A percentile compares a stretch with the other conserved stretches of the same genome.
phyloP scores from a whole-genome alignment of 2,888 invertebrate species.

The Xylophagus ater region DNA sequence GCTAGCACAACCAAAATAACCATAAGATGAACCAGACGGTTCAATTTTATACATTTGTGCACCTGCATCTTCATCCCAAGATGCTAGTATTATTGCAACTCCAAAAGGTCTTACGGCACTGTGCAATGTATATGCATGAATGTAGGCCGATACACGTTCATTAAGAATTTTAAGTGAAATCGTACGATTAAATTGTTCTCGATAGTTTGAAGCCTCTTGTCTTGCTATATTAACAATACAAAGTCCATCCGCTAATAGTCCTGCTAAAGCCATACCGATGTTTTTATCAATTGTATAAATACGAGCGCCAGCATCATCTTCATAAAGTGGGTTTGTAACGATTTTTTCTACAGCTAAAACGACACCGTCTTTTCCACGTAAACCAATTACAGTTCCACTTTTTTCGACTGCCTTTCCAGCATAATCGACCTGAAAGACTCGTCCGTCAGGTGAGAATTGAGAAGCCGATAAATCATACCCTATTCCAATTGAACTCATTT shows the following conservation, averaged over 20 bases:
- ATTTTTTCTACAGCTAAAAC: constrained; percentile 97
- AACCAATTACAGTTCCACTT: constrained; percentile 90
- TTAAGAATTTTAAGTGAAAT: constrained; percentile 85
- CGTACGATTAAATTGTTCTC: constrained; percentile 74
- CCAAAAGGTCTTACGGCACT: constrained; percentile 98
- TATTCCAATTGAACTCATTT: constrained; percentile 91
- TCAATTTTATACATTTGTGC: constrained; percentile 91
- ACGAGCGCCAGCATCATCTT: constrained; percentile 80
- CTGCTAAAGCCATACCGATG: constrained; percentile 90
- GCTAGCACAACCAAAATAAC: constrained; percentile 92
- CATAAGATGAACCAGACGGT: constrained; percentile 93
- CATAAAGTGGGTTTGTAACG: constrained; percentile 85
- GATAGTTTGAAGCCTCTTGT: constrained; percentile 88
- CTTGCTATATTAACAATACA: constrained; percentile 87
- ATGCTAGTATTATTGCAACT: constrained; percentile 77
- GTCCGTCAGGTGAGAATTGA: constrained; percentile 98
- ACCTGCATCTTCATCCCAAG: constrained; percentile 66
- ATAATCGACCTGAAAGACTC: constrained; percentile 99
- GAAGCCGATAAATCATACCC: constrained; percentile 99
- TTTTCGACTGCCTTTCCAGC: constrained; percentile 98
- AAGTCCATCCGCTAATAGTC: constrained; percentile 87
- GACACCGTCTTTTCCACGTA: constrained; percentile 91
- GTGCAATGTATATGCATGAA: constrained; percentile 97
- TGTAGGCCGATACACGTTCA: constrained; percentile 88
- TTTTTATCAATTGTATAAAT: constrained; percentile 88